Base-by-base conservation (phyloP, 2,113 vertebrate species). In the Guaruba guarouba region DNA sequence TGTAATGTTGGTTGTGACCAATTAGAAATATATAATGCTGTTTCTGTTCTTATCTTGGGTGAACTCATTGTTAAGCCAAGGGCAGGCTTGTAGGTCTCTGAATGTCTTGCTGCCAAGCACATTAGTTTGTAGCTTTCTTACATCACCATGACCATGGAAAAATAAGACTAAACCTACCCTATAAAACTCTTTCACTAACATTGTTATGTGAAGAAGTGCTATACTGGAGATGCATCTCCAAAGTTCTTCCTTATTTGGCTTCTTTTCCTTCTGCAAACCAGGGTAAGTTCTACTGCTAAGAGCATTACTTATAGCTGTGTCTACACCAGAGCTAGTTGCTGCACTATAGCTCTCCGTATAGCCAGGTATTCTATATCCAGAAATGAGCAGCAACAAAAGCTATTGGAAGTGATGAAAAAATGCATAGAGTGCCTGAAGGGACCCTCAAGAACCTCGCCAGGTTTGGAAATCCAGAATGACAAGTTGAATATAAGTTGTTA, bases 1-100 rank as follows among this genome's bases (percentile, higher is more conserved):
- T 2, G 10, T 90, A 75, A 84, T n/a, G 55, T 74, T 88, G 37
- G 18, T 92, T 92, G 82, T 86, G 85, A 93, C 48, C 71, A 92
- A 67, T 86, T 80, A 88, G 59, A 88, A 95, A 86, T 49, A 19
- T 61, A 95, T 83, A 94, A 95, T 93, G 39, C 73, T 78, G 29
- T 52, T 86, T 96, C 90, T 96, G 82, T 96, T 96, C 93, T 71
- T 86, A 63, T 59, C 93, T 90, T 78, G 88, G 31, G 37, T 55
- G 55, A 88, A 64, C 64, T 77, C 25, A 52, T 13, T 82, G 9
- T 43, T 51, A 46, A 86, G 33, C 55, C 54, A 68, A 91, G 55
- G 55, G 67, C 12, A 86, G 39, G 19, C 37, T 91, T 76, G 22
- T 73, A 69, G 66, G 44, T 82, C 62, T 91, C 81, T 73, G 49